Base-by-base conservation (phyloP, 2,888 invertebrate genomes). In the Synergus laeviventris region DNA sequence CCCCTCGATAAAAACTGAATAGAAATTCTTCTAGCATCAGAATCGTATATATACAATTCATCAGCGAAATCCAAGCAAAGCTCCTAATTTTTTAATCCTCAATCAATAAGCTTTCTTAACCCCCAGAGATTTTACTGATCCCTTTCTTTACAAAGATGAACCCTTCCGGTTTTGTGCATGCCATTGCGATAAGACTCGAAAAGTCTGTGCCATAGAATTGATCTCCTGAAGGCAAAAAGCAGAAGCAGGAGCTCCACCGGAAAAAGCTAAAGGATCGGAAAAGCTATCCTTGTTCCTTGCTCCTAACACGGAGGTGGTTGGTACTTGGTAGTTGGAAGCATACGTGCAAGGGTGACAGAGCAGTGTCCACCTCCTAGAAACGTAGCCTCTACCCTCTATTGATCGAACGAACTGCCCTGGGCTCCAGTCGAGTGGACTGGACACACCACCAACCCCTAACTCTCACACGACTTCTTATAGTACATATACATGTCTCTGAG, bases 371-470 rank as follows among this genome's bases (percentile, higher is more conserved):
- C 90, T 90, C 89, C 89, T 89, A 88, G 89, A 87, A 89, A 87
- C 87, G 87, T 87, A 86, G 87, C 84, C 87, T 88, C 89, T 90
- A 90, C 90, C 90, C 90, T 90, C 90, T 90, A 90, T 90, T 88
- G 90, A 90, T 90, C 90, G 89, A 87, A 89, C 88, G 84, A 85
- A 85, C 89, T 86, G 87, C 89, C 88, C 89, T 89, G 89, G 89
- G 88, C 89, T 90, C 86, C 87, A 87, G 87, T 89, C 85, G 87
- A 90, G 87, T 89, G 88, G 88, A 90, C 90, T 90, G 90, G 89
- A 90, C 90, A 89, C 87, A 79, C 80, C 78, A 78, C 78, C 74
- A 75, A 76, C 77, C 80, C 78, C 75, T 78, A 74, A 74, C 79
- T 78, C 78, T 81, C 79, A 76, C 79, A 79, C 80, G 73, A 74